Base-by-base conservation (phyloP, 2,113 vertebrate genomes). In the Pipra filicauda region DNA sequence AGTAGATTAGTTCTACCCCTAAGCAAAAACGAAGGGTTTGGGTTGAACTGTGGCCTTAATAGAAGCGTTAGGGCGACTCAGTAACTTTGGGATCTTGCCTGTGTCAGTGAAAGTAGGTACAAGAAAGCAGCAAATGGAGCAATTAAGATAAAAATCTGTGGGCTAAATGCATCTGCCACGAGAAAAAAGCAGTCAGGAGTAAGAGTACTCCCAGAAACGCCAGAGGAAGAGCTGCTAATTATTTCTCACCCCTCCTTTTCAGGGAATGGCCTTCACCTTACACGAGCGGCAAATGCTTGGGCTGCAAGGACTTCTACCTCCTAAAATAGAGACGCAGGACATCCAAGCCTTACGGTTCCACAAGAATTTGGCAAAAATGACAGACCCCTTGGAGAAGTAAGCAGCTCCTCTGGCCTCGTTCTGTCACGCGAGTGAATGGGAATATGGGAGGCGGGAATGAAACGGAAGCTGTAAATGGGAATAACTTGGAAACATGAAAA, bases 181-280 rank as follows among this genome's bases (percentile, higher is more conserved):
- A 28, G 48, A 33, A 6, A 22, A 24, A 49, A 11, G 41, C n/a
- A 39, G 61, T 22, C 31, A 26, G 62, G 65, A 61, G 9, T 11
- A 5, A 5, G 5, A 1, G 28, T 11, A 12, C 6, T 37, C 81
- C 71, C 4, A 1, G 43, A 18, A 46, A 6, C 3, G 9, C 20
- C 8, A 2, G n/a, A 31, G 49, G 31, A 5, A 8, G 30, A 8
- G 0, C 6, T 11, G 37, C 10, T 27, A 1, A 8, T 9, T 39
- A 17, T 15, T 10, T 72, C 85, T 67, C 62, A 2, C 62, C 51
- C 93, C 75, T 43, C 81, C 28, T 31, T 48, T 77, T 7, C 96
- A 99, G 99, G 99, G 99, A 19, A 99, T 99, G 99, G 99, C 99
- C n/a, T 99, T 99, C 84, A 98, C 98, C 0, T 87, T 99, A 12